Percentiles rank a stretch among this genome's conserved stretches.
These are phyloP conservation scores for Charanyca ferruginea DNA, from an alignment of 2,888 invertebrate genomes.

Conservation along the genomic window DNA sequence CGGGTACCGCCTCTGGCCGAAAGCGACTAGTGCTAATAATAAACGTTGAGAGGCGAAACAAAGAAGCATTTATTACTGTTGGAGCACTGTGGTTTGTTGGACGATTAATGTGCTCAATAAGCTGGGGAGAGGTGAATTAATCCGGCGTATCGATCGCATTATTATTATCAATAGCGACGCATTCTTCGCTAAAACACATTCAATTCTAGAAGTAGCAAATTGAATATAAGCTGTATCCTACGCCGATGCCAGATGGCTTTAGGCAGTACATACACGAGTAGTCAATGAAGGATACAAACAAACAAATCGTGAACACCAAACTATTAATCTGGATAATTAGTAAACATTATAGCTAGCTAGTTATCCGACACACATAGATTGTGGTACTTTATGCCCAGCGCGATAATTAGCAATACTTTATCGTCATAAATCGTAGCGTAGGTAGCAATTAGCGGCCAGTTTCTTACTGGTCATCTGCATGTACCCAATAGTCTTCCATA, in stretches of 20 bases:
- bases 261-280: not conserved
- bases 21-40: slow-evolving; percentile 69
- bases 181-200: slow-evolving; percentile 19
- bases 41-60: slow-evolving; percentile 60
- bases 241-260: not conserved
- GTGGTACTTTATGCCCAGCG: slow-evolving; percentile 54
- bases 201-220: slow-evolving; percentile 11
- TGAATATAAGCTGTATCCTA: not conserved
- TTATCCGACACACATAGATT: slow-evolving; percentile 48
- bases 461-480: slow-evolving; percentile 42
- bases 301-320: slow-evolving; percentile 42
- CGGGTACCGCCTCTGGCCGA: slow-evolving; percentile 74
- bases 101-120: slow-evolving; percentile 64
- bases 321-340: slow-evolving; percentile 57
- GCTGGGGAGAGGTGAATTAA: slow-evolving; percentile 56
- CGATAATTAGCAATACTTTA: slow-evolving; percentile 60
- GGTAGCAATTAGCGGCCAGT: slow-evolving; percentile 57
- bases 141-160: slow-evolving; percentile 51
- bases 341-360: slow-evolving; percentile 43
- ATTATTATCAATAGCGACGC: slow-evolving; percentile 36
- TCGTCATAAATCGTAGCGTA: slow-evolving; percentile 56
- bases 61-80: slow-evolving; percentile 66
- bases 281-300: not conserved
- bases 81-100: slow-evolving; percentile 61
- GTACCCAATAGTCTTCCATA: slow-evolving; percentile 41